phyloP scores from a whole-genome alignment of 2,888 invertebrate genomes.

The Bombyx huttoni region DNA sequence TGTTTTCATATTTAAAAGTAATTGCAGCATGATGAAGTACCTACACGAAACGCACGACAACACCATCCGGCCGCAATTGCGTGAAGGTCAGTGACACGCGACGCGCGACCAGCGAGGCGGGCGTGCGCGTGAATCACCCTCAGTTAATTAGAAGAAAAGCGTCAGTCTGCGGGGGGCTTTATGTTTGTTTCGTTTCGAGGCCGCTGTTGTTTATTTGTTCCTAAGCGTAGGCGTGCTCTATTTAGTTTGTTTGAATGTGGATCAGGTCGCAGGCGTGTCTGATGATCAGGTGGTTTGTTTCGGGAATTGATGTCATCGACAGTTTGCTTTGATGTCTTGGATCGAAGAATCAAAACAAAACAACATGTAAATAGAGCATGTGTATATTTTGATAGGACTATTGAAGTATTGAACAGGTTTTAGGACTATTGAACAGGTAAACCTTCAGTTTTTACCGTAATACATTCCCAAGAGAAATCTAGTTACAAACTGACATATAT shows the following conservation, averaged over 20 bases:
- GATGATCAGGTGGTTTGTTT: not conserved
- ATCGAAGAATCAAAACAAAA: not conserved
- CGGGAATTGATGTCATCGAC: not conserved
- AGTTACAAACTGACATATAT: no score
- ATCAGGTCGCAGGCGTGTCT: not conserved
- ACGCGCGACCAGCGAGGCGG: slow-evolving; percentile 5
- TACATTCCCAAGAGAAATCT: no score
- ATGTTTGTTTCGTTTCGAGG: slow-evolving; percentile 5
- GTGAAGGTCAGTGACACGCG: slow-evolving; percentile 57
- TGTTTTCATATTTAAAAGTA: slow-evolving; percentile 35
- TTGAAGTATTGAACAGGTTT: no score
- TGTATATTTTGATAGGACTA: no score
- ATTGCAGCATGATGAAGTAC: slow-evolving; percentile 32
- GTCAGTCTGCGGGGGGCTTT: slow-evolving; percentile 10
- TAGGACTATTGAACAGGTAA: no score
- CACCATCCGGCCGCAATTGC: slow-evolving; percentile 40
- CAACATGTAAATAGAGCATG: no score
- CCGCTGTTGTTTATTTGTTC: slow-evolving; percentile 4
- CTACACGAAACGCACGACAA: slow-evolving; percentile 21
- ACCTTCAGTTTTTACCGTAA: no score
- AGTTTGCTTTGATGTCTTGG: not conserved
- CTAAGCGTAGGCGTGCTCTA: not conserved
- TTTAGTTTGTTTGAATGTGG: not conserved
- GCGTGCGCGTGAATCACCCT: slow-evolving; percentile 35
- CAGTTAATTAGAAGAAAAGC: slow-evolving; percentile 36